Base-by-base conservation (phyloP, 2,797 vertebrate species). In the Cacajao melanocephalus region DNA sequence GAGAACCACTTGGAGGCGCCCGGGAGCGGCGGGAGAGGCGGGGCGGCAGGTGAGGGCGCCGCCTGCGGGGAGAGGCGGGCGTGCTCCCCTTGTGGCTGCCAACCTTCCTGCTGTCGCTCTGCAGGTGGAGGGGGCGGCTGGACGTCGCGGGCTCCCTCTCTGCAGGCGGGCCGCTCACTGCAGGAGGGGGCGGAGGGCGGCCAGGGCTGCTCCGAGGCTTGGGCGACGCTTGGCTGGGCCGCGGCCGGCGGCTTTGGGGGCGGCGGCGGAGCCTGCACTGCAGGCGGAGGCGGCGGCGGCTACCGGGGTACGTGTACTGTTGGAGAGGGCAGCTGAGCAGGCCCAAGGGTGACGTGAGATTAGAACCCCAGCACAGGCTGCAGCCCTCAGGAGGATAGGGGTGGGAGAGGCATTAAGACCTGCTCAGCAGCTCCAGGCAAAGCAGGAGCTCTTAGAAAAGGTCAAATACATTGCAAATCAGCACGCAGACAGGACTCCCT, bases 241-340 rank as follows among this genome's bases (percentile, higher is more conserved):
- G 99, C 99, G 2, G 99, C 98, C 0, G 99, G 99, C 44, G 99
- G 99, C 39, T 99, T 99, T 92, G 99, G 99, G 87, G 99, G 99
- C 14, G 99, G 99, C 96, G 99, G 99, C 61, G 99, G 99, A 15
- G 99, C 99, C 58, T 99, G 99, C 98, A 99, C 99, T 24, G 99
- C 99, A 1, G 99, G 99, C 79, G 99, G 99, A 13, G 99, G 99
- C 5, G 99, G 99, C 0, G 99, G 99, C 95, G 99, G 99, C 97
- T 99, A 99, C 98, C 99, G 98, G 99, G 99, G 99, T 99, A 98
- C 88, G 97, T 93, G 73, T 46, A 4, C 39, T 8, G 4, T 55
- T 33, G 58, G 20, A 14, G 67, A 44, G 15, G 10, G n/a, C 39
- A 14, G 7, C 41, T 2, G 8, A 28, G 67, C 58, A 73, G 52